phyloP scores from a whole-genome alignment of 2,888 invertebrate genomes.

The Leptinotarsa juncta region DNA sequence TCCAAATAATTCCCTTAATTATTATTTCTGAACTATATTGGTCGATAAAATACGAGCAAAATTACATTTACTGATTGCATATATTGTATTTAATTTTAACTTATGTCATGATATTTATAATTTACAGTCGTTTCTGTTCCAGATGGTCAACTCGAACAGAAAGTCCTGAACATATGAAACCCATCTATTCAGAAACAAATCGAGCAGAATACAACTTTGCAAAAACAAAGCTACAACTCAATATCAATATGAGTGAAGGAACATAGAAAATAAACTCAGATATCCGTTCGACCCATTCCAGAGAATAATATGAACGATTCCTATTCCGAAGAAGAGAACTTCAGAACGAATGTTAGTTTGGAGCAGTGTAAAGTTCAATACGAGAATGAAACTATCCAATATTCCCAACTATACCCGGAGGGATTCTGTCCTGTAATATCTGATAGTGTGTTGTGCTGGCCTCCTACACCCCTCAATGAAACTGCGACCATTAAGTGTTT shows the following conservation, averaged over 20 bases:
- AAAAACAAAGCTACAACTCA: not conserved
- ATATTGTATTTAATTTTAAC: no score
- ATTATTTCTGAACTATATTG: no score
- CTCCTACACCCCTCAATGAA: slow-evolving; percentile 77
- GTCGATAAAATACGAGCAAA: no score
- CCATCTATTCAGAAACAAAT: not conserved
- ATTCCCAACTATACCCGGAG: slow-evolving; percentile 49
- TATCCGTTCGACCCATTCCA: not conserved
- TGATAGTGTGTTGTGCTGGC: slow-evolving; percentile 88
- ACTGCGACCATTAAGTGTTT: slow-evolving; percentile 82
- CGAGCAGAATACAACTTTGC: not conserved
- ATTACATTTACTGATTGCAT: no score
- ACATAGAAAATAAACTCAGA: not conserved
- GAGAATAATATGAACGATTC: slow-evolving; percentile 44
- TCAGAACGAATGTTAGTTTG: slow-evolving; percentile 49
- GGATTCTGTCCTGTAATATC: slow-evolving; percentile 75
- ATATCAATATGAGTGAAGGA: not conserved
- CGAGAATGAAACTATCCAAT: slow-evolving; percentile 47
- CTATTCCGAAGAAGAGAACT: slow-evolving; percentile 40
- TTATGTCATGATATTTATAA: no score
- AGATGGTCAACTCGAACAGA: not conserved
- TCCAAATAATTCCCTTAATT: no score
- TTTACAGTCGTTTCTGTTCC: not conserved
- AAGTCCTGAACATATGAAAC: not conserved
- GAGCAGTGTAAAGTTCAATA: slow-evolving; percentile 50